Percentiles rank a stretch among this genome's conserved stretches.
These are phyloP conservation scores for Drosophila nikananu DNA, from an alignment of 1,140 invertebrate species.

Conservation along the genomic window DNA sequence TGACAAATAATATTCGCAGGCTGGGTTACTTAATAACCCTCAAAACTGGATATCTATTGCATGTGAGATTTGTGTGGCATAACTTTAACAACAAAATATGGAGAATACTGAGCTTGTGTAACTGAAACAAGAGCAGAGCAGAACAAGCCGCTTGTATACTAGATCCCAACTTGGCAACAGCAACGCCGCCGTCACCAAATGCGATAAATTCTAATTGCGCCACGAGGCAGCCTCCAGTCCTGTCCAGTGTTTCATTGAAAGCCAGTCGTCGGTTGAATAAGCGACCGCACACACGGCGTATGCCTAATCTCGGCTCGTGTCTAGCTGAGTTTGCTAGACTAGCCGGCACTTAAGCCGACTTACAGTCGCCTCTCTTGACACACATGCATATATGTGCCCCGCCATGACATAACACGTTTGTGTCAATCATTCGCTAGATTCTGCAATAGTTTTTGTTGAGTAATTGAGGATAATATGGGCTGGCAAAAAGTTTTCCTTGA, in stretches of 20 bases:
- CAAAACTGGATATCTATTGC: slow-evolving; percentile 16
- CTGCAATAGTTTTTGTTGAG: slow-evolving; percentile 49
- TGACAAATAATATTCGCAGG: slow-evolving; percentile 9
- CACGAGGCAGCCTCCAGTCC: slow-evolving; percentile 55
- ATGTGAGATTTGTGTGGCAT: slow-evolving; percentile 12
- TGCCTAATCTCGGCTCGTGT: slow-evolving; percentile 62
- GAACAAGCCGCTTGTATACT: slow-evolving; percentile 18
- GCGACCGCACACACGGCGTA: slow-evolving; percentile 50
- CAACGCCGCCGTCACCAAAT: slow-evolving; percentile 47
- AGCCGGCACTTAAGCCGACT: slow-evolving; percentile 48
- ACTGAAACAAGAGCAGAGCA: slow-evolving; percentile 12
- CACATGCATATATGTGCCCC: slow-evolving; percentile 21
- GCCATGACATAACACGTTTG: slow-evolving; percentile 59
- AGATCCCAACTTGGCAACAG: slow-evolving; percentile 47
- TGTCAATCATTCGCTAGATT: slow-evolving; percentile 62
- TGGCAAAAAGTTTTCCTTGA: slow-evolving; percentile 22
- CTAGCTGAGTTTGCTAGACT: slow-evolving; percentile 47
- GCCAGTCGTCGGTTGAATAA: slow-evolving; percentile 30
- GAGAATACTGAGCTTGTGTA: neutral
- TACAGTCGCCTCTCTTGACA: slow-evolving; percentile 56
- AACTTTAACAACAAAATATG: slow-evolving; percentile 15
- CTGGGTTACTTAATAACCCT: slow-evolving; percentile 30
- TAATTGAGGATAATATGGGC: slow-evolving; percentile 24
- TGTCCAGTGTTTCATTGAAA: slow-evolving; percentile 28
- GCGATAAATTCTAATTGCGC: slow-evolving; percentile 75